These are phyloP conservation scores for Calliscelio sp. DNA, from an alignment of 2,888 invertebrate genomes.

Conservation along the genomic window DNA sequence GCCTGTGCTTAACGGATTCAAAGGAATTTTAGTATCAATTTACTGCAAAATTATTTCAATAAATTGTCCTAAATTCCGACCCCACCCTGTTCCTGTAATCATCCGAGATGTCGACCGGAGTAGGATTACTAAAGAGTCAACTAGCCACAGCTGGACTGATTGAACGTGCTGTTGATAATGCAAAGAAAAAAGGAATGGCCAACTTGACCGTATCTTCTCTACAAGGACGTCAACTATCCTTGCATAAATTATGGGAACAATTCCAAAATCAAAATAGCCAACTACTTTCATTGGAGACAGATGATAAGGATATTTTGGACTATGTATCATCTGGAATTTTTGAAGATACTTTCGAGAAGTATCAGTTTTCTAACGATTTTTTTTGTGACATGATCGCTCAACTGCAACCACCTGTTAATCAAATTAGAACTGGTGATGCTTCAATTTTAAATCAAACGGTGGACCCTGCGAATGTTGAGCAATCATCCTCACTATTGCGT, in stretches of 20 bases:
- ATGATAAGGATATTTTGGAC: not conserved
- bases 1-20: too few relatives aligned
- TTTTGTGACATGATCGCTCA: constrained; percentile 11
- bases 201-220: not conserved
- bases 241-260: not conserved
- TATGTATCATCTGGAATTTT: not conserved
- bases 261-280: too few relatives aligned
- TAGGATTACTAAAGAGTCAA: not conserved
- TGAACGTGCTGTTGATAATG: not conserved
- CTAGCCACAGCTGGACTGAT: constrained; percentile 2
- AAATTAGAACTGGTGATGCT: not conserved
- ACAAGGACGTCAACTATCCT: not conserved
- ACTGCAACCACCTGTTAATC: not conserved
- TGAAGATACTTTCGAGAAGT: not conserved
- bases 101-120: too few relatives aligned
- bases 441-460: too few relatives aligned
- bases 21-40: too few relatives aligned
- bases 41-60: too few relatives aligned
- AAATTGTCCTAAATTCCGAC: too few relatives aligned
- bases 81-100: too few relatives aligned
- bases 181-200: constrained; percentile 1
- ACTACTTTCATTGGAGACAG: not conserved
- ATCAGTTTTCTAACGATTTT: not conserved
- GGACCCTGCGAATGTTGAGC: not conserved
- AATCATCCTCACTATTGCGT: not conserved